Base-by-base conservation (phyloP, 2,888 invertebrate species). In the Dusona sp. region DNA sequence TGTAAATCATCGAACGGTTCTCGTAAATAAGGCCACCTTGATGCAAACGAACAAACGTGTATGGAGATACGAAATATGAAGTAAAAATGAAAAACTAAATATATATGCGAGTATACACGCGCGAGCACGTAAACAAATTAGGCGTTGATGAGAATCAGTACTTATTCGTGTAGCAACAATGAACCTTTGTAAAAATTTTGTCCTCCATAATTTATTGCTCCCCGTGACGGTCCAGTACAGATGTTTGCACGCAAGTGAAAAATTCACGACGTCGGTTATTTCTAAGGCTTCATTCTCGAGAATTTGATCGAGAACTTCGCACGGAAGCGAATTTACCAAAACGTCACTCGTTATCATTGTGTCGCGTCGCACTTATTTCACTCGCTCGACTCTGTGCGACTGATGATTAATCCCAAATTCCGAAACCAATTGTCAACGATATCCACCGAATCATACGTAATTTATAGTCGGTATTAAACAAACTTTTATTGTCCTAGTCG, bases 201-300 rank as follows among this genome's bases (percentile, higher is more conserved):
- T 93, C 87, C 93, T 94, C 95, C 95, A 95, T 19, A 95, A 91
- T 87, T 94, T 93, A 88, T 95, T 95, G 88, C 94, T 95, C 70
- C 94, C 94, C 67, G 92, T 93, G 2, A 96, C 93, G 75, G 95
- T 90, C 83, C 94, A 93, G 89, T 95, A 92, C 83, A 95, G 95
- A 54, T 94, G 94, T 89, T 94, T 95, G 92, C 96, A 96, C 25
- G 96, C 95, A 74, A 94, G 89, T 29, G 95, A 94, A 89, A 96
- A 95, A 90, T 94, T 95, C 19, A 95, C 84, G 65, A 96, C 94
- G 92, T 96, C 96, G 9, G 19, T 45, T 57, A 93, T 89, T 7
- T 72, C 77, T 38, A 94, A 88, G 67, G 86, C 85, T 19, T 87
- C 87, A 73, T 92, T 88, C 73, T 92, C 92, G 51, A 94, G 89